Base-by-base conservation (phyloP, 2,888 invertebrate species). In the Agrotis segetum region DNA sequence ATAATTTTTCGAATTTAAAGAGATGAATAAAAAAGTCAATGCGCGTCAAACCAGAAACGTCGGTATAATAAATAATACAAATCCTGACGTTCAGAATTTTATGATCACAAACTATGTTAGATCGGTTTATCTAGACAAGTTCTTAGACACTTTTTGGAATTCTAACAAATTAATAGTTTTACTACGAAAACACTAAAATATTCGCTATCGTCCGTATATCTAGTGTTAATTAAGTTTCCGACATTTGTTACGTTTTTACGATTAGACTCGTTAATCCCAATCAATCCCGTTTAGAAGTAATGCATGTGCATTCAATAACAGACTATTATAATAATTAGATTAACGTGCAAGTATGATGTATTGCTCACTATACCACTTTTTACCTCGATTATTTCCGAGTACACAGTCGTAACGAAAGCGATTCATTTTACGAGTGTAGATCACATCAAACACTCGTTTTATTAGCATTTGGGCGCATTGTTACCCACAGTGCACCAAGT, bases 391-490 rank as follows among this genome's bases (percentile, higher is more conserved):
- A 29, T 79, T 79, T 79, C 72, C 52, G 47, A 75, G 67, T 74
- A 73, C 50, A 56, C 50, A 70, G 52, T 71, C 71, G 72, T 74
- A 81, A 82, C 63, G 62, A 72, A 76, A 74, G 69, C 76, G 59
- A 78, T 73, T 66, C 66, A 58, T 56, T 85, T 84, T 75, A 84
- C 68, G 74, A 81, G 29, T 52, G 59, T 75, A 79, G 75, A 79
- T 77, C 69, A 59, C 75, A 76, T 81, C 67, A 71, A 60, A 76
- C 55, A 52, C 59, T 65, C 44, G 72, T 74, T 87, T 87, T 88
- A 85, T 82, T 82, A 83, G 75, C 70, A 76, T 82, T 87, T 84
- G 86, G 87, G 87, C 77, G 84, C 86, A 78, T 85, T 84, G 79
- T 86, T 84, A 77, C 74, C 74, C 74, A 56, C 69, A 79, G 81